Evolutionary conservation across 1,140 invertebrate species (phyloP).

Genomic region (Cotesia chilonis): DNA sequence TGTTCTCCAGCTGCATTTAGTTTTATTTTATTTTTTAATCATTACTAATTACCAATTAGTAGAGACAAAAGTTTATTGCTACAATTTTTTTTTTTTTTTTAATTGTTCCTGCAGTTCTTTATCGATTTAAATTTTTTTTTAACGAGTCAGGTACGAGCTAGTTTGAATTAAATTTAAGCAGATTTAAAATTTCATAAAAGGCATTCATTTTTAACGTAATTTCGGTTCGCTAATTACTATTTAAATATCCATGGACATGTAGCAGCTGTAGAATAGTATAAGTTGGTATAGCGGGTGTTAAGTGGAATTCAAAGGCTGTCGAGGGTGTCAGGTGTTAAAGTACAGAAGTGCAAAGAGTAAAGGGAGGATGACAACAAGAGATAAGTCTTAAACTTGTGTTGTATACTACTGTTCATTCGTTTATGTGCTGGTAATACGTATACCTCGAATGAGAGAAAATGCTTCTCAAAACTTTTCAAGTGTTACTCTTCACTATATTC

Average conservation of each 20-base stretch:
- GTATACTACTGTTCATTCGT: neutral
- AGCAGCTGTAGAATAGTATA: constrained; percentile 6
- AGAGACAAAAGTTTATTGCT: constrained; percentile 4
- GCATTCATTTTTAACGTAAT: neutral
- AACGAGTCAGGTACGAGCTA: neutral
- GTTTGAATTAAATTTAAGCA: constrained; percentile 9
- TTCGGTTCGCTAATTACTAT: constrained; percentile 21
- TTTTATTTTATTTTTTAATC: neutral
- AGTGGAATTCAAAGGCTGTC: constrained; percentile 23
- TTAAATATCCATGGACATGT: constrained; percentile 19
- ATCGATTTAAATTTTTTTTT: constrained; percentile 5
- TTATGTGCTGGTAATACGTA: too few species aligned
- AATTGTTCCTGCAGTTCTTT: neutral
- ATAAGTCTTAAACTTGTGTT: constrained; percentile 10
- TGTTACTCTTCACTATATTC: neutral
- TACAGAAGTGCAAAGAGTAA: constrained; percentile 8
- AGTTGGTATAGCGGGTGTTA: neutral
- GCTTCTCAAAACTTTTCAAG: constrained; percentile 14
- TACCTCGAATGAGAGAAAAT: neutral
- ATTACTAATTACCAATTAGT: constrained; percentile 2
- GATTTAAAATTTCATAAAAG: neutral
- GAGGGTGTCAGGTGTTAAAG: neutral
- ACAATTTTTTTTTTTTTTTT: too few species aligned
- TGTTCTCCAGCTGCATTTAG: neutral
- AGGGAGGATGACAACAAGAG: constrained; percentile 9